Conservation (phyloP, 1,140 invertebrate species). For the Heliconius hewitsoni region DNA sequence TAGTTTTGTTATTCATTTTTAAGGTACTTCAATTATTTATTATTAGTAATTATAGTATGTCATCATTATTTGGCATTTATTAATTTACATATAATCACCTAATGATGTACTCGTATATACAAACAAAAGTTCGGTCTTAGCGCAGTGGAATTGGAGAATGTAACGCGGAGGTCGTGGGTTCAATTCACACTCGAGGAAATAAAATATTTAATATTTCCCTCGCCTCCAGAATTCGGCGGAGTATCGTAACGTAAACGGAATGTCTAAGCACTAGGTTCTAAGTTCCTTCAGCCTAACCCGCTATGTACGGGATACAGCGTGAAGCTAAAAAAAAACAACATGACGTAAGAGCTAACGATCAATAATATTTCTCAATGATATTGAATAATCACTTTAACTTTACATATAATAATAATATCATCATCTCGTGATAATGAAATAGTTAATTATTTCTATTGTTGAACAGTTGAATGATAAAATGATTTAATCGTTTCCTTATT, state of each 20-base stretch:
- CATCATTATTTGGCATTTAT: no score
- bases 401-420: slow-evolving; percentile 42
- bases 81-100: no score
- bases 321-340: neutral
- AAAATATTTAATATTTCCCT: no score
- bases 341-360: slow-evolving; percentile 18
- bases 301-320: neutral
- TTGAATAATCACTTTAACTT: slow-evolving; percentile 43
- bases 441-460: slow-evolving; percentile 62
- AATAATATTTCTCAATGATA: slow-evolving; percentile 51
- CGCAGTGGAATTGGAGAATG: no score
- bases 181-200: no score
- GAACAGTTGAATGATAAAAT: slow-evolving; percentile 57
- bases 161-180: no score
- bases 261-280: neutral
- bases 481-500: slow-evolving; percentile 71
- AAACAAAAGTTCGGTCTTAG: no score
- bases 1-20: neutral
- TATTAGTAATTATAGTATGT: no score
- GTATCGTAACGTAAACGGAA: no score
- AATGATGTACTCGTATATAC: no score
- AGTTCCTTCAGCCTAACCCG: neutral
- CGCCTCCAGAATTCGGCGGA: no score
- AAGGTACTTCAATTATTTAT: no score
- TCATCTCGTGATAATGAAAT: slow-evolving; percentile 60